Evolutionary conservation across 2,888 invertebrate species (phyloP), one percentile per base, ranked within the genome.

Genomic region (Tiliacea aurago): DNA sequence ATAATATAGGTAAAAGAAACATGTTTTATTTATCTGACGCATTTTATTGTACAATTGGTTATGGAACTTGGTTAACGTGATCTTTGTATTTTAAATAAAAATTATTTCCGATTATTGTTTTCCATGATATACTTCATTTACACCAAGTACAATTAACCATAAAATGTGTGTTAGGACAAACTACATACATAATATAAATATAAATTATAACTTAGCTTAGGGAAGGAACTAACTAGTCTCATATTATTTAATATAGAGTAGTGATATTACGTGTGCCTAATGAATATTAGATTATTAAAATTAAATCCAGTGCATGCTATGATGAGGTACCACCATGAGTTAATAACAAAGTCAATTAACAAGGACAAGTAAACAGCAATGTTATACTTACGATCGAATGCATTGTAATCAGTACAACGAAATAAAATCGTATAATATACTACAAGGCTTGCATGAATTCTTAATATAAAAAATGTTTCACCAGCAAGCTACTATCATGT

Each of bases 181-280:
- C 87, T 88, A 87, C 90, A 88, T 88, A 88, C 88, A 90, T 89
- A 86, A 86, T 90, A 88, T 92, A 92, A 86, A 86, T 90, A 88
- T 92, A 92, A 90, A 93, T 92, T 93, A 93, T 93, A 94, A 94
- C 90, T 89, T 95, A 95, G 93, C 73, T 86, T 95, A 95, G 92
- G 90, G 89, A 94, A 94, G 88, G 90, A 95, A 95, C 96, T 96
- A 96, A 96, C 96, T 96, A 96, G 96, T 96, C 96, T 96, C 95
- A 95, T 94, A 92, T 93, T 93, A 93, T 94, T 93, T 93, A 94
- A 94, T 93, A 92, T 94, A 95, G 93, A 90, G 89, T 94, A 95
- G 93, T 94, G 92, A 94, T 93, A 95, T 93, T 91, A 91, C 90
- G 95, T 93, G 96, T 96, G 96, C 96, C 95, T 96, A 95, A 95